These are phyloP conservation scores for Pampusana beccarii DNA, from an alignment of 2,113 vertebrate species.

Conservation along the genomic window DNA sequence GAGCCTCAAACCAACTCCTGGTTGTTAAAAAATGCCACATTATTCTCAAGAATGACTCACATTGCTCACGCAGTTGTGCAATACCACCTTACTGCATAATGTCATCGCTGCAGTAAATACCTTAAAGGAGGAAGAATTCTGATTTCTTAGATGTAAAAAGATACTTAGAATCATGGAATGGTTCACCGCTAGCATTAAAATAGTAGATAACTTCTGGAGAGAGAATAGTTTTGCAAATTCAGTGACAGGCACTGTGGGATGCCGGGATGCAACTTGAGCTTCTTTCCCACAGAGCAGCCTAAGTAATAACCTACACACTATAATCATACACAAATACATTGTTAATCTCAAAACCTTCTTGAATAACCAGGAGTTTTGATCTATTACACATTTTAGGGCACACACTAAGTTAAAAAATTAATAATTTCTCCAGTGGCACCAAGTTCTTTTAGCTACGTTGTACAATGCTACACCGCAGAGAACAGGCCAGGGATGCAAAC, in stretches of 20 bases:
- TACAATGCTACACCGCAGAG: neutral
- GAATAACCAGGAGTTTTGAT: neutral
- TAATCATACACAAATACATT: neutral
- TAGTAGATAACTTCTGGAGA: neutral
- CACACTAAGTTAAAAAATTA: neutral
- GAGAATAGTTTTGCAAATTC: too few species aligned
- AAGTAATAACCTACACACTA: neutral
- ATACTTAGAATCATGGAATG: neutral
- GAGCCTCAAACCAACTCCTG: too few species aligned
- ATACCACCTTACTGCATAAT: fast-evolving
- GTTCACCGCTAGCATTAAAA: neutral
- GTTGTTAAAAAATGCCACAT: too few species aligned
- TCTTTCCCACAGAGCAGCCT: neutral
- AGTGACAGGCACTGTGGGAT: neutral
- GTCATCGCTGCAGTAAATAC: too few species aligned
- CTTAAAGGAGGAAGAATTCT: neutral
- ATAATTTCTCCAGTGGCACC: neutral
- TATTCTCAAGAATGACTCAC: too few species aligned
- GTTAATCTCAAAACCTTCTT: neutral
- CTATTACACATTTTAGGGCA: neutral
- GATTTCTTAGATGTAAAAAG: neutral
- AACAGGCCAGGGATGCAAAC: neutral
- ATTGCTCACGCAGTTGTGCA: too few species aligned
- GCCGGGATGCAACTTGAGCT: neutral
- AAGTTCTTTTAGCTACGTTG: neutral